A percentile compares a stretch with the other conserved stretches of the same genome.
Evolutionary conservation across 2,113 vertebrate genomes (phyloP).

Genomic region (Pituophis catenifer): DNA sequence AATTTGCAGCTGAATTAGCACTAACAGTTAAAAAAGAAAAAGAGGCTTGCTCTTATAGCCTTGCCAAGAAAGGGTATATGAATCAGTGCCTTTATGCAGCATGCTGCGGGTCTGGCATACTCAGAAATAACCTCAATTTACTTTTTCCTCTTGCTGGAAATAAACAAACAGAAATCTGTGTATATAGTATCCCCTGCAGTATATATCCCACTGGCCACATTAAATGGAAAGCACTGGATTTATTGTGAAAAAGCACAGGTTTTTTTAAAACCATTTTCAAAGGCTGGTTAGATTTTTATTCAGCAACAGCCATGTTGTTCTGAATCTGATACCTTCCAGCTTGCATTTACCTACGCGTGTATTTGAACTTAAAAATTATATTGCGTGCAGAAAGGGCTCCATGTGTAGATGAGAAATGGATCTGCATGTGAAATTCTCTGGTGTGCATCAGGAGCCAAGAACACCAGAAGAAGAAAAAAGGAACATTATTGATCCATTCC

Average conservation of each 20-base stretch:
- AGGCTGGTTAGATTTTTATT: background rate
- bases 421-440: background rate
- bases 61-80: constrained; percentile 38
- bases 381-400: background rate
- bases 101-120: accelerated
- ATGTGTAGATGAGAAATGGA: background rate
- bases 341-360: background rate
- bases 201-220: background rate
- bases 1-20: constrained; percentile 53
- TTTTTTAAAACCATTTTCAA: background rate
- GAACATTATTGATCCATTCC: background rate
- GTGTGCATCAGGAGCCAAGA: background rate
- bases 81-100: constrained; percentile 20
- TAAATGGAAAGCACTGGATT: background rate
- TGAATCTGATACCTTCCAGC: background rate
- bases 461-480: background rate
- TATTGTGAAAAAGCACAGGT: background rate
- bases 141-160: background rate
- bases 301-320: background rate
- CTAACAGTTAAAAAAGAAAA: constrained; percentile 32
- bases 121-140: background rate
- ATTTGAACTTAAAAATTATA: background rate
- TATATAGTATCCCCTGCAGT: background rate
- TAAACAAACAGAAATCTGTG: background rate
- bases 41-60: constrained; percentile 17